phyloP scores from a whole-genome alignment of 2,113 vertebrate genomes.

The Balaeniceps rex region DNA sequence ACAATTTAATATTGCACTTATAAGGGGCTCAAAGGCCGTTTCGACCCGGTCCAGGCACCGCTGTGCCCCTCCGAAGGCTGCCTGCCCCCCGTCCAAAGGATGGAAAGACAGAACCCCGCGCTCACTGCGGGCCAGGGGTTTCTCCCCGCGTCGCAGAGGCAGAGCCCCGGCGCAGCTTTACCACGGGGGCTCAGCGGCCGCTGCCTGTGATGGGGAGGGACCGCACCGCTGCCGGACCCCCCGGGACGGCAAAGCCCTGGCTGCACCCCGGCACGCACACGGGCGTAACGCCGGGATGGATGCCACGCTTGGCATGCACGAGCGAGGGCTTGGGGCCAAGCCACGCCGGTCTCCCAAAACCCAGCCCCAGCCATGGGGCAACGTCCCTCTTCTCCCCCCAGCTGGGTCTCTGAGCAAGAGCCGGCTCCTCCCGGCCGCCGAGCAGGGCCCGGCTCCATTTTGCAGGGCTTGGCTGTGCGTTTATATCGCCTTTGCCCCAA shows the following conservation, averaged over 20 bases:
- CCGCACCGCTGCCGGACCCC: not conserved
- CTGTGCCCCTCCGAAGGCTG: not conserved
- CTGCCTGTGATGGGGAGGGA: not conserved
- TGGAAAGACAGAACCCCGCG: too few species aligned
- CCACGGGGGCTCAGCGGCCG: not conserved
- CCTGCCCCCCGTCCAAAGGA: not conserved
- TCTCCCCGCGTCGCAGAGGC: not conserved
- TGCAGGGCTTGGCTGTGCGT: not conserved
- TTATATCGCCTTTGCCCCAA: not conserved
- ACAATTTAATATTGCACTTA: rapidly evolving
- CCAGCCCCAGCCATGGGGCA: not conserved
- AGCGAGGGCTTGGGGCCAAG: not conserved
- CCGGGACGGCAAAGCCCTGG: not conserved
- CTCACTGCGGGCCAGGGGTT: rapidly evolving
- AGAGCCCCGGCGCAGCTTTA: not conserved
- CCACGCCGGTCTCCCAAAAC: not conserved
- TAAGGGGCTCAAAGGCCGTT: not conserved
- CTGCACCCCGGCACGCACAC: not conserved
- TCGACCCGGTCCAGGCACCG: not conserved
- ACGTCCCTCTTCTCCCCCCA: not conserved
- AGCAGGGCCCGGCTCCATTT: not conserved
- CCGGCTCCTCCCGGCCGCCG: not conserved
- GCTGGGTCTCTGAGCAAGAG: rapidly evolving
- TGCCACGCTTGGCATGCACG: too few species aligned
- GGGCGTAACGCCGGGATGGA: too few species aligned